Conservation (phyloP, 2,888 invertebrate genomes). For the Synergus japonicus region DNA sequence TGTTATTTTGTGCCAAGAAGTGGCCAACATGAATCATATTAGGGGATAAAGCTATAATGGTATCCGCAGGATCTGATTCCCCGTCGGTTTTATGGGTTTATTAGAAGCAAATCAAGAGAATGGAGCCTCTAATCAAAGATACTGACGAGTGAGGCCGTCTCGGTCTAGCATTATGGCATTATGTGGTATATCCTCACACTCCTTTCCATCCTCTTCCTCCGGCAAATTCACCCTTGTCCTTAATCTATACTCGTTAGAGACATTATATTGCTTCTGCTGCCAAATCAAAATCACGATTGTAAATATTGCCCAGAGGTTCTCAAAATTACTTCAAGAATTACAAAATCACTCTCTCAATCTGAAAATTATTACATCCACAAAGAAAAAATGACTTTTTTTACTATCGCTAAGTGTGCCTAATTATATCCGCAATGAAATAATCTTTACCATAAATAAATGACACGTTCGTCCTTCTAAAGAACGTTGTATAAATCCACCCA, state of each 20-base stretch:
- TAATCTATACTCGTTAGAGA: conserved; percentile 70
- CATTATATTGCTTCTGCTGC: conserved; percentile 69
- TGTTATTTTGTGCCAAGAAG: conserved; percentile 27
- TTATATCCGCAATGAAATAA: conserved; percentile 19
- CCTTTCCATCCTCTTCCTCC: conserved; percentile 51
- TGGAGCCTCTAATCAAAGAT: conserved; percentile 76
- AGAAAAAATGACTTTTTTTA: neutral
- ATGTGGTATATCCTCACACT: conserved; percentile 57
- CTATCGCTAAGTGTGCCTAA: neutral
- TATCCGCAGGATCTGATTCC: conserved; percentile 56
- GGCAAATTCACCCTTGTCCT: conserved; percentile 62
- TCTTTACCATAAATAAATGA: conserved; percentile 41
- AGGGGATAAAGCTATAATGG: neutral
- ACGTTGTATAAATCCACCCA: neutral
- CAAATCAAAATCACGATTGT: conserved; percentile 71
- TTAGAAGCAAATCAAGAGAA: conserved; percentile 74
- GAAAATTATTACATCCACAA: too few species aligned
- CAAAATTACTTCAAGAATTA: conserved; percentile 49
- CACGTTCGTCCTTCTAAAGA: neutral
- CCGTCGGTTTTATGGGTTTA: conserved; percentile 69
- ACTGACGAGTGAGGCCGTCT: conserved; percentile 70
- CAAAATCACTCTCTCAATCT: conserved; percentile 19
- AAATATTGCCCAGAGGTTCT: conserved; percentile 56
- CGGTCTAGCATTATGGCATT: conserved; percentile 72
- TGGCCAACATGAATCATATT: conserved; percentile 44